Percentiles rank a stretch among this genome's conserved stretches.
Conservation (phyloP, 1,140 invertebrate species). For the Ylistrum balloti region DNA sequence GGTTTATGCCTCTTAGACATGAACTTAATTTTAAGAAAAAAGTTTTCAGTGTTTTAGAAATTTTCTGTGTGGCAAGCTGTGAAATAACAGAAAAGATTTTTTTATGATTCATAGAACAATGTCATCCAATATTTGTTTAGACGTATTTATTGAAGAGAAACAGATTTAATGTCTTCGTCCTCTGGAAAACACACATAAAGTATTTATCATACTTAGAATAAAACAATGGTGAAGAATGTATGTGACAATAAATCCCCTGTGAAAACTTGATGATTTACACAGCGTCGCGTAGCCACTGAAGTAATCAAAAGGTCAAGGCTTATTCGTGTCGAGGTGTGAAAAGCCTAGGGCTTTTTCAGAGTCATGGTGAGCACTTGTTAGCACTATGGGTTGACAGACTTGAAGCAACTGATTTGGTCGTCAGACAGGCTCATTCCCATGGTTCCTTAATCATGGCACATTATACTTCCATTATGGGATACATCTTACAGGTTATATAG, state of each 20-base stretch:
- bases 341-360: not conserved
- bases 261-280: not conserved
- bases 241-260: not conserved
- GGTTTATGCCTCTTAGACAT: not conserved
- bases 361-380: conserved; percentile 1
- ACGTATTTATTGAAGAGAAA: not conserved
- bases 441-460: not conserved
- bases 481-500: not conserved
- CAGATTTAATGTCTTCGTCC: not conserved
- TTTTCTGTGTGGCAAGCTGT: not conserved
- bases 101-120: too few species aligned
- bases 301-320: not conserved
- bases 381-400: not conserved
- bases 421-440: not conserved
- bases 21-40: conserved; percentile 10
- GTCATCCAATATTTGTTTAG: too few species aligned
- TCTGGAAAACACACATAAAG: not conserved
- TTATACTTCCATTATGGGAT: not conserved
- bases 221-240: not conserved
- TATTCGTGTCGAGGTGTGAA: not conserved
- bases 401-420: not conserved
- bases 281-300: not conserved
- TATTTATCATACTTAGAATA: not conserved
- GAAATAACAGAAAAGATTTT: too few species aligned
- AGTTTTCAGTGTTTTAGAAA: not conserved